Base-by-base conservation (phyloP, 2,888 invertebrate genomes). In the Caenorhabditis drosophilae region DNA sequence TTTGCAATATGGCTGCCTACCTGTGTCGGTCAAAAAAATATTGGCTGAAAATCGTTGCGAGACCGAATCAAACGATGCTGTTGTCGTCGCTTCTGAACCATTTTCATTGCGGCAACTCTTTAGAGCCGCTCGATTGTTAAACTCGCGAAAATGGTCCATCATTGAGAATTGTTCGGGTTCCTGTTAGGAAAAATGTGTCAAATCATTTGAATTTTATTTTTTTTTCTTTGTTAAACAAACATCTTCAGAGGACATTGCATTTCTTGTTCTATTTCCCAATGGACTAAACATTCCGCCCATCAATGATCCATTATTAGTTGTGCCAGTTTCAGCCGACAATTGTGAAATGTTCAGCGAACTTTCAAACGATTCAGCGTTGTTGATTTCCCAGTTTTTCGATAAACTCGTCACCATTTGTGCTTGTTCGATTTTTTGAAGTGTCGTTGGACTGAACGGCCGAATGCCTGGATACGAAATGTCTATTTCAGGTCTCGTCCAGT, bases 221-320 rank as follows among this genome's bases (percentile, higher is more conserved):
- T 31, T 12, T 31, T 31, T 9, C 12, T 31, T 31, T n/a, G n/a
- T n/a, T n/a, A n/a, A n/a, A n/a, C n/a, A n/a, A n/a, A n/a, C 16
- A 4, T 9, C 6, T 40, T 7, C 15, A 7, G 40, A 7, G 18
- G 40, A 4, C 18, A 4, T 40, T 2, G 2, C 23, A 4, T 22
- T 4, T 20, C 4, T 15, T 20, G 23, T 2, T 22, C 11, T 23
- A 9, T 42, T 23, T 1, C 23, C 6, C 23, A 42, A 22, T 4
- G 42, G 42, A 23, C 42, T 42, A 15, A 42, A 42, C 23, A 42
- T 42, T 42, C 42, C 42, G 22, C 42, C 42, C 42, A 42, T 23
- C 23, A 42, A 11, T 23, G 42, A 42, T 11, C 23, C 23, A 23
- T 42, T 20, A 11, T 12, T 9, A 16, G 42, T 42, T 7, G 42